Percentiles rank a stretch among this genome's conserved stretches.
phyloP scores from a whole-genome alignment of 2,113 vertebrate genomes.

The Sphyrna mokarran region DNA sequence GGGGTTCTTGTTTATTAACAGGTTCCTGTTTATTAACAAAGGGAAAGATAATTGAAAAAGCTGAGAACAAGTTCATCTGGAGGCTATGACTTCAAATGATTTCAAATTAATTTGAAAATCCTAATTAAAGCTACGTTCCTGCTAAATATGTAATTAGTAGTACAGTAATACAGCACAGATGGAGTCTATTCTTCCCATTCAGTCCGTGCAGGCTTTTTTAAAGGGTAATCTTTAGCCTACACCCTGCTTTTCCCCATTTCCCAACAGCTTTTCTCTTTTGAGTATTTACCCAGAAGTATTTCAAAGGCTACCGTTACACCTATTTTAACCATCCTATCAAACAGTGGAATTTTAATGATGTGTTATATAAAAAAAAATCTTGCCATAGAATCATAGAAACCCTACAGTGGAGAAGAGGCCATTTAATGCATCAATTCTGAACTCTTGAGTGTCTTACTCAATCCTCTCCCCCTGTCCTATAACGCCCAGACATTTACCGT shows the following conservation, averaged over 20 bases:
- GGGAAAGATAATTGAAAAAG: background rate
- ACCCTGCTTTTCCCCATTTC: too few relatives aligned
- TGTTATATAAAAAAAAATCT: background rate
- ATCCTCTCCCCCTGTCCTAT: too few relatives aligned
- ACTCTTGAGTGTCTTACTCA: too few relatives aligned
- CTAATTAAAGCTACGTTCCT: background rate
- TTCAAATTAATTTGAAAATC: constrained; percentile 25
- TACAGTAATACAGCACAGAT: too few relatives aligned
- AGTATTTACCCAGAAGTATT: background rate
- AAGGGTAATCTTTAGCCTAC: too few relatives aligned
- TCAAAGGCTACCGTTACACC: too few relatives aligned
- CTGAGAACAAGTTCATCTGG: background rate
- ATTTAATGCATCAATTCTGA: too few relatives aligned
- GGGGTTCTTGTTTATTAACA: background rate
- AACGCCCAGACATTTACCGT: too few relatives aligned
- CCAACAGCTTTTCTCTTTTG: background rate
- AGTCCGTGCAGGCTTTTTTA: too few relatives aligned
- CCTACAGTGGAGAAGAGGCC: too few relatives aligned
- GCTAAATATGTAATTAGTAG: background rate
- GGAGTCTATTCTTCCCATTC: too few relatives aligned
- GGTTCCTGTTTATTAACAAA: background rate
- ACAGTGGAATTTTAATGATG: background rate
- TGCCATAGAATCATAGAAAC: too few relatives aligned
- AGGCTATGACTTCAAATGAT: background rate
- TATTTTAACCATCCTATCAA: background rate